These are phyloP conservation scores for Adela reaumurella DNA, from an alignment of 2,888 invertebrate species.

Conservation along the genomic window DNA sequence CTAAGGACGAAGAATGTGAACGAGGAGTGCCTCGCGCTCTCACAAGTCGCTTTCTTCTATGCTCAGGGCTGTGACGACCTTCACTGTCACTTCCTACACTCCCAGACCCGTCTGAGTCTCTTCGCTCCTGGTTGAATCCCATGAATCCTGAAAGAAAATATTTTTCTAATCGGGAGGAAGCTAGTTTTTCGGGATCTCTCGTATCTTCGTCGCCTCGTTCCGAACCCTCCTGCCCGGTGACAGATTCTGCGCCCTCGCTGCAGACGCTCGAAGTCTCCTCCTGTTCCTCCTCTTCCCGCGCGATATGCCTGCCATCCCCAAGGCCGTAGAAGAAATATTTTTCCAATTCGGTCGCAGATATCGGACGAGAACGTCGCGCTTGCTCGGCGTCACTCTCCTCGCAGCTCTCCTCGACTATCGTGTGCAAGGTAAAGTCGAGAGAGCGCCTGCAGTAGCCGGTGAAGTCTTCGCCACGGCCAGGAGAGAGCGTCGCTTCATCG, in stretches of 20 bases:
- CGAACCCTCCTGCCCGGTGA: constrained; percentile 58
- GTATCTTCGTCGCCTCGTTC: constrained; percentile 44
- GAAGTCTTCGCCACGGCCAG: constrained; percentile 77
- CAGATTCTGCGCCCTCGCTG: constrained; percentile 77
- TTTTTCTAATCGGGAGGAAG: constrained; percentile 82
- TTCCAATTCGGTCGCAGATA: constrained; percentile 80
- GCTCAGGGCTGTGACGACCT: constrained; percentile 83
- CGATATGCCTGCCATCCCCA: constrained; percentile 64
- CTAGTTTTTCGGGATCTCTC: constrained; percentile 68
- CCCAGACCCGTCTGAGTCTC: constrained; percentile 78
- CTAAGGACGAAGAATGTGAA: constrained; percentile 77
- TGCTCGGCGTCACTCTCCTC: constrained; percentile 85
- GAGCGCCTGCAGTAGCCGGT: constrained; percentile 78
- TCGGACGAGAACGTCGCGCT: constrained; percentile 60
- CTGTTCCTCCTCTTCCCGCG: constrained; percentile 58
- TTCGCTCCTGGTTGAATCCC: constrained; percentile 72
- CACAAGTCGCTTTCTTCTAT: constrained; percentile 75
- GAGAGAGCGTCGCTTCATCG: constrained; percentile 60
- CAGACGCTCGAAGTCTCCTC: constrained; percentile 85
- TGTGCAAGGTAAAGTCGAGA: constrained; percentile 87
- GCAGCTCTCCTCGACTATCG: constrained; percentile 91
- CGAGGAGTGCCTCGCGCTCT: constrained; percentile 79
- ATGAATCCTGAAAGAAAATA: constrained; percentile 86
- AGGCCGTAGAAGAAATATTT: constrained; percentile 88
- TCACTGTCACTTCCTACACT: constrained; percentile 91